phyloP scores from a whole-genome alignment of 2,113 vertebrate genomes.

The Euleptes europaea region DNA sequence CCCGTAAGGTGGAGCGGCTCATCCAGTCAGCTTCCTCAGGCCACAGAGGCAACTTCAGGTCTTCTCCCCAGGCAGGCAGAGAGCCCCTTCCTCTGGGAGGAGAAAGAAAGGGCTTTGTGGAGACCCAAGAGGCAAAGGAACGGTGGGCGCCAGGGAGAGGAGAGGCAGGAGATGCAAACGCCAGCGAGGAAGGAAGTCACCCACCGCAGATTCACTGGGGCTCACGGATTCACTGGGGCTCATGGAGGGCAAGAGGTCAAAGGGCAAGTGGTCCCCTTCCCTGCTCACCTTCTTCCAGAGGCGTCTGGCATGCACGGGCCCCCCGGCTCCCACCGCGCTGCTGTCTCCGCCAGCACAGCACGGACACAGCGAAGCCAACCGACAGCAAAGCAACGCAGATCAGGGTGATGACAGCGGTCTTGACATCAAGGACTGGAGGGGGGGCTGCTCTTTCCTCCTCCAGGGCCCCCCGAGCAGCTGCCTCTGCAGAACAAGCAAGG shows the following conservation, averaged over 20 bases:
- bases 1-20: too few species aligned
- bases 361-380: background rate
- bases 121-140: too few species aligned
- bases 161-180: too few species aligned
- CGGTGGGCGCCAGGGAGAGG: too few species aligned
- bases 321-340: too few species aligned
- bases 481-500: background rate
- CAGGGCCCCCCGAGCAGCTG: background rate
- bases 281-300: background rate
- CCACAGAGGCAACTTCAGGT: background rate
- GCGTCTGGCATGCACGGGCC: rapidly evolving
- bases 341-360: background rate
- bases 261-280: too few species aligned
- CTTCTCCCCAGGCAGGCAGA: background rate
- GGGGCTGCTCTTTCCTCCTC: background rate
- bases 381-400: background rate
- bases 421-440: too few species aligned
- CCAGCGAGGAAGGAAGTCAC: too few species aligned
- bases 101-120: too few species aligned
- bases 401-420: background rate
- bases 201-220: too few species aligned
- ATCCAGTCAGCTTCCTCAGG: too few species aligned
- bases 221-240: background rate
- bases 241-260: background rate
- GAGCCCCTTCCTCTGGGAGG: background rate